Conservation (phyloP, 2,797 vertebrate genomes). For the Rhynchotus rufescens region DNA sequence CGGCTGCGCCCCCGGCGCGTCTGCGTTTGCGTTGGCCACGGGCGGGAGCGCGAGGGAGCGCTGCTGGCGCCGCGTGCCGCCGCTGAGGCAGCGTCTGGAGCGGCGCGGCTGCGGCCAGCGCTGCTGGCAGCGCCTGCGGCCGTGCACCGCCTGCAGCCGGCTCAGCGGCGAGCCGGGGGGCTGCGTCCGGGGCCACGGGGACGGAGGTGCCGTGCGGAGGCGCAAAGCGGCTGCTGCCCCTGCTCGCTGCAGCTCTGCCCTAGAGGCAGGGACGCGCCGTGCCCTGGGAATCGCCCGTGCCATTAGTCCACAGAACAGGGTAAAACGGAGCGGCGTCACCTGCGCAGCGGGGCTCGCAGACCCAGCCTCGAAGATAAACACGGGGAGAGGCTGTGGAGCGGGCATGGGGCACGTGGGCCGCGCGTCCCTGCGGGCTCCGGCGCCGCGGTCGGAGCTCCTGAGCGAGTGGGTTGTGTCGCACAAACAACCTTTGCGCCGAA, state of each 20-base stretch:
- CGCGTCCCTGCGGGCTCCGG: background rate
- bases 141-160: no score
- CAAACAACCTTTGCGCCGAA: slow-evolving; percentile 41
- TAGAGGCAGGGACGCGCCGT: background rate
- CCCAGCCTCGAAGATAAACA: background rate
- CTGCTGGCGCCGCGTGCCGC: background rate
- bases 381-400: background rate
- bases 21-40: background rate
- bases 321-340: background rate
- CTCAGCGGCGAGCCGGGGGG: background rate
- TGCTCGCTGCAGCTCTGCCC: background rate
- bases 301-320: background rate
- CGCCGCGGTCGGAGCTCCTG: background rate
- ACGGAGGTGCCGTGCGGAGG: background rate
- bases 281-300: background rate
- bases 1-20: background rate
- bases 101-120: background rate
- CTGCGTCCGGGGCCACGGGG: background rate
- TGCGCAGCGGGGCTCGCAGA: background rate
- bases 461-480: fast-evolving
- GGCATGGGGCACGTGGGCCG: background rate
- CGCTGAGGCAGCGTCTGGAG: slow-evolving; percentile 54
- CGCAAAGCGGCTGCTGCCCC: background rate
- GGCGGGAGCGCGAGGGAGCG: fast-evolving
- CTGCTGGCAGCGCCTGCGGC: background rate